Conservation (phyloP, 2,113 vertebrate genomes). For the Ceyx cyanopectus region DNA sequence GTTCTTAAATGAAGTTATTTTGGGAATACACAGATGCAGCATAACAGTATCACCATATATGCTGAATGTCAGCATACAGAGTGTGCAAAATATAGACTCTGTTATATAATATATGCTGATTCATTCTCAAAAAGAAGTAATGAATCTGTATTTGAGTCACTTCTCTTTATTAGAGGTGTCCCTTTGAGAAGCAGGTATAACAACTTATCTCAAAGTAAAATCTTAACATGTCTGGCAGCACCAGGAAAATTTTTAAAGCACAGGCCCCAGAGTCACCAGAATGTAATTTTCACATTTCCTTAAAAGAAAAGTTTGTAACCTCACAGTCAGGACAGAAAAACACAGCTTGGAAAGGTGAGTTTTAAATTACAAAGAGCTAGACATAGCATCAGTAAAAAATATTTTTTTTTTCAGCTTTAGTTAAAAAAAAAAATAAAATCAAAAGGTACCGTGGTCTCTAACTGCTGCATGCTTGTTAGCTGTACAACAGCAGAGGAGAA, state of each 20-base stretch:
- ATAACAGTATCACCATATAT: background rate
- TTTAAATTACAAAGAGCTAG: background rate
- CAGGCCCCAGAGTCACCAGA: background rate
- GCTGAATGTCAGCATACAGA: background rate
- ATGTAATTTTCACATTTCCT: background rate
- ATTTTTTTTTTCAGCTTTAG: background rate
- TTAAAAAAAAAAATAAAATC: background rate
- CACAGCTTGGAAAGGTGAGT: background rate
- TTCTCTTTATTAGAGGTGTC: background rate
- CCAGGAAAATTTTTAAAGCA: background rate
- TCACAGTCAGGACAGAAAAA: background rate
- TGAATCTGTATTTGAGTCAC: background rate
- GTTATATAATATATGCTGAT: background rate
- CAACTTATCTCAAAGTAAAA: background rate
- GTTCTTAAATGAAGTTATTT: slow-evolving; percentile 1
- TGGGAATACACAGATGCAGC: background rate
- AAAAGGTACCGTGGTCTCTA: background rate
- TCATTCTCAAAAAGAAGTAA: background rate
- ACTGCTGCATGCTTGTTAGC: background rate
- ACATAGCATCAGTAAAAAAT: background rate
- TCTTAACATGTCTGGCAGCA: background rate
- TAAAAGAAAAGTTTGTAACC: background rate
- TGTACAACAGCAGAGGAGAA: background rate
- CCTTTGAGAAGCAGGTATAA: background rate
- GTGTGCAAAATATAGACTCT: background rate